phyloP scores from a whole-genome alignment of 2,888 invertebrate genomes.

The Abscondita cerata region DNA sequence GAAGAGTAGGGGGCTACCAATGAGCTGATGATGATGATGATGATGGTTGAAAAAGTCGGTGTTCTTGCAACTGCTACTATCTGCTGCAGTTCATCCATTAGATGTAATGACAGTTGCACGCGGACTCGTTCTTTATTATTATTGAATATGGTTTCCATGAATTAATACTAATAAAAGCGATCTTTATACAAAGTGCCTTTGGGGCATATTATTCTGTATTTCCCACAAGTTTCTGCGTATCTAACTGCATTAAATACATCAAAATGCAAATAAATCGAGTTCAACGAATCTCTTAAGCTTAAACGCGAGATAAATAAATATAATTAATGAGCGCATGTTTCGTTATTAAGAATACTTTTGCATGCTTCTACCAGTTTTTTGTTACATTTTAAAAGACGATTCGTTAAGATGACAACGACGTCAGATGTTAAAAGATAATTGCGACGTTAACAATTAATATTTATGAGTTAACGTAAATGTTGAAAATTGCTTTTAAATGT shows the following conservation, averaged over 20 bases:
- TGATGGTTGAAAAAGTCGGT: constrained; percentile 10
- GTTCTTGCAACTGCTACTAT: too few relatives aligned
- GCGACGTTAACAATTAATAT: too few relatives aligned
- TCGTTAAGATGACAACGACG: not conserved
- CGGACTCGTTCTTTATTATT: constrained; percentile 33
- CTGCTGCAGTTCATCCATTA: constrained; percentile 25
- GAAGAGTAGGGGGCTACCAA: too few relatives aligned
- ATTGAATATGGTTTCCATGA: constrained; percentile 37
- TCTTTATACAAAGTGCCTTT: constrained; percentile 31
- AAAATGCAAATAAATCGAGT: constrained; percentile 33
- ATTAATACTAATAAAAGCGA: constrained; percentile 37
- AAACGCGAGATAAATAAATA: constrained; percentile 27
- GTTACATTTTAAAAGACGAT: not conserved
- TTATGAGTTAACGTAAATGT: too few relatives aligned
- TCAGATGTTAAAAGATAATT: not conserved
- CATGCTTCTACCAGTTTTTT: constrained; percentile 32
- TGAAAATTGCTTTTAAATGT: too few relatives aligned
- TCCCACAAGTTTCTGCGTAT: constrained; percentile 33
- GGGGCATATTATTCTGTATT: constrained; percentile 30
- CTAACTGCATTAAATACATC: constrained; percentile 29
- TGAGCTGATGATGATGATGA: too few relatives aligned
- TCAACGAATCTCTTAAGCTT: constrained; percentile 27
- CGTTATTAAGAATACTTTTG: constrained; percentile 32
- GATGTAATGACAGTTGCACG: constrained; percentile 27
- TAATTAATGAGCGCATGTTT: constrained; percentile 32